Conservation (phyloP, 2,888 invertebrate species). For the Ophioninae sp. region DNA sequence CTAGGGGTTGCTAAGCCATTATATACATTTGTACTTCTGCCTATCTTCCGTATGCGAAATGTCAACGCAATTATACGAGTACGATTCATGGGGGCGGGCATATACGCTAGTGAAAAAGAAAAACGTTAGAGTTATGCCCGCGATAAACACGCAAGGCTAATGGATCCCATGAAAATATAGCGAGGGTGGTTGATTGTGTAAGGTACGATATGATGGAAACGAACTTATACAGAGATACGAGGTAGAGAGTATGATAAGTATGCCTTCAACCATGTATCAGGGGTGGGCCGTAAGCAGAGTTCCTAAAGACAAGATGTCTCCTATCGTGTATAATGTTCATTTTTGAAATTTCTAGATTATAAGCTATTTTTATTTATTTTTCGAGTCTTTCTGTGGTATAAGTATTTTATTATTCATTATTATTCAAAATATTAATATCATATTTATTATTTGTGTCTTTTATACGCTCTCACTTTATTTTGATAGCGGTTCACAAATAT, state of each 20-base stretch:
- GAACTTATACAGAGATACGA: constrained; percentile 8
- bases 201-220: constrained; percentile 32
- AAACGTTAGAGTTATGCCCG: constrained; percentile 24
- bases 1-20: background rate
- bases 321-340: background rate
- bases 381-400: too few relatives aligned
- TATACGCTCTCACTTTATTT: too few relatives aligned
- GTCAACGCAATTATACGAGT: constrained; percentile 1
- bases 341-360: too few relatives aligned
- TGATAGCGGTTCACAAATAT: too few relatives aligned
- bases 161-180: constrained; percentile 33
- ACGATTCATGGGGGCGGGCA: background rate
- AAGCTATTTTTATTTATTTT: too few relatives aligned
- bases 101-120: constrained; percentile 5
- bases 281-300: background rate
- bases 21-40: background rate
- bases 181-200: background rate
- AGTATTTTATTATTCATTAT: too few relatives aligned
- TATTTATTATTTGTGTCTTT: too few relatives aligned
- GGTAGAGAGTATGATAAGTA: background rate
- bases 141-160: constrained; percentile 27
- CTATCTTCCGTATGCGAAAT: background rate
- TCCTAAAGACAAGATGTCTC: background rate
- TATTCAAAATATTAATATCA: too few relatives aligned
- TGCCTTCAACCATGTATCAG: background rate